A percentile compares a stretch with the other conserved stretches of the same genome.
These are phyloP conservation scores for Drosophila lini DNA, from an alignment of 1,140 invertebrate genomes.

Conservation along the genomic window DNA sequence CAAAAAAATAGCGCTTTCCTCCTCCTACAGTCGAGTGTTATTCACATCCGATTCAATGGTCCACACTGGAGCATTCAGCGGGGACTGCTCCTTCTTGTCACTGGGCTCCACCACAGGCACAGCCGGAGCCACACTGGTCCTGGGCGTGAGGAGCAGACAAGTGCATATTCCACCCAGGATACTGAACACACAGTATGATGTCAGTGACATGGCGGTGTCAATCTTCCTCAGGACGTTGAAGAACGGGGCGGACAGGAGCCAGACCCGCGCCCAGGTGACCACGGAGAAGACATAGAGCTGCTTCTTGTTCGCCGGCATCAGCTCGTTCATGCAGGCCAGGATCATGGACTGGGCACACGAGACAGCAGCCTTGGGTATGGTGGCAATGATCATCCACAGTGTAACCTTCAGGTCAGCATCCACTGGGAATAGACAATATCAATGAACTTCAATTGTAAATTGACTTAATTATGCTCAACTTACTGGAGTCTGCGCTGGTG, in stretches of 20 bases:
- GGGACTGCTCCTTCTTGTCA: conserved; percentile 70
- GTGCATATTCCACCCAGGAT: conserved; percentile 78
- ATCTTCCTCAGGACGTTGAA: conserved; percentile 79
- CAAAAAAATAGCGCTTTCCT: neutral
- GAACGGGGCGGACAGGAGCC: conserved; percentile 78
- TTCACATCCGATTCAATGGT: conserved; percentile 72
- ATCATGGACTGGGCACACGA: conserved; percentile 81
- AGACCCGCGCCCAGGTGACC: conserved; percentile 76
- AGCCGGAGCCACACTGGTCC: conserved; percentile 38
- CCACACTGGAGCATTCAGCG: conserved; percentile 68
- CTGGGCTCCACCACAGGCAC: conserved; percentile 24
- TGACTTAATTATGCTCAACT: neutral
- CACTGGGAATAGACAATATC: conserved; percentile 41
- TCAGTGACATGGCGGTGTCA: conserved; percentile 73
- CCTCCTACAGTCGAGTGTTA: conserved; percentile 70
- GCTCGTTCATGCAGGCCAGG: conserved; percentile 77
- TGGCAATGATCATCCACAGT: conserved; percentile 81
- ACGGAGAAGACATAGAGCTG: conserved; percentile 78
- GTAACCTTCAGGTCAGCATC: conserved; percentile 72
- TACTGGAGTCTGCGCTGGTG: conserved; percentile 53
- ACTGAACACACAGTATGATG: conserved; percentile 71
- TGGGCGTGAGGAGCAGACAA: conserved; percentile 69
- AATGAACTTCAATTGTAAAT: neutral
- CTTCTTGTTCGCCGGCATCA: conserved; percentile 76
- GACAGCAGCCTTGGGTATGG: conserved; percentile 73